Base-by-base conservation (phyloP, 1,140 invertebrate genomes). In the Muscidifurax raptorellus region DNA sequence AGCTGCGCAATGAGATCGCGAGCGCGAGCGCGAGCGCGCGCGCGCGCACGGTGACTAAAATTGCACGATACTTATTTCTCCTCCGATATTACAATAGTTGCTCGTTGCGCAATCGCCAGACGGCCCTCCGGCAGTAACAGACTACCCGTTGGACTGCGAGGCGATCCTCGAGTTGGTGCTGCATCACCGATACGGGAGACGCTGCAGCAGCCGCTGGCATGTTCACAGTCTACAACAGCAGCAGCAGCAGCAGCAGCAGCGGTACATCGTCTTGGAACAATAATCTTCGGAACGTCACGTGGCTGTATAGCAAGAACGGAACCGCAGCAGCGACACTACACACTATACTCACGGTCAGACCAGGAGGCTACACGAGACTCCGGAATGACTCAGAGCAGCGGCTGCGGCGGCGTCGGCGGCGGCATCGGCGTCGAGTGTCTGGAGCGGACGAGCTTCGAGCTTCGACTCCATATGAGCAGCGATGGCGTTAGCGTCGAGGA, bases 101-200 rank as follows among this genome's bases (percentile, higher is more conserved):
- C n/a, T 2, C n/a, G 80, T 82, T 82, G 71, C 80, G 80, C 71
- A 82, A 82, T 82, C 80, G 67, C 25, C 27, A 28, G 9, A 12
- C 13, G 36, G 32, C 59, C 22, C 52, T 25, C 67, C 36, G 36
- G 36, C 67, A 30, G 79, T 40, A 1, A 40, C 79, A n/a, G 22
- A 72, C 69, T 67, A 40, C 67, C n/a, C n/a, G n/a, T n/a, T n/a
- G n/a, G 36, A 72, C 40, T 25, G 12, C 44, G 2, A n/a, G 27
- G 22, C 75, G 36, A 74, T 76, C 15, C n/a, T 76, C 74, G 74
- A 28, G 74, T 9, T 72, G 22, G 36, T 44, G 25, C 40, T 74
- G 72, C 10, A 25, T 28, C 25, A 27, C 25, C 22, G 74, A n/a
- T 47, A n/a, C 64, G 40, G 2, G 30, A 25, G 40, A 28, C n/a